Evolutionary conservation across 2,113 vertebrate genomes (phyloP).

Genomic region (Sylvia atricapilla): DNA sequence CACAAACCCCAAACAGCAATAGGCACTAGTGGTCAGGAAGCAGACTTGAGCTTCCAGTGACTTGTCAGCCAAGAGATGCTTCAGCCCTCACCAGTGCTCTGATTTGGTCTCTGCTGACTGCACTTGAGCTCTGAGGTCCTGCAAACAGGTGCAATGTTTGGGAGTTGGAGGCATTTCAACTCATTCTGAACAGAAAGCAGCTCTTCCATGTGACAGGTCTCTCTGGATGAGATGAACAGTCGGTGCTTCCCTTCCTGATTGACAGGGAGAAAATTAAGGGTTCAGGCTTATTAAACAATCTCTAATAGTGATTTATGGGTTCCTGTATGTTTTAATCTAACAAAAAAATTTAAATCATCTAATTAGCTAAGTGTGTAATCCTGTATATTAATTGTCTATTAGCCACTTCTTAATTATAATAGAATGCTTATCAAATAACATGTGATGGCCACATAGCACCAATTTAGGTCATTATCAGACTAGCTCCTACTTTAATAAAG

Average conservation of each 20-base stretch:
- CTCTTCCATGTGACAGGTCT: neutral
- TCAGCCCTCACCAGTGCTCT: neutral
- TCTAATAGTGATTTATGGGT: constrained; percentile 59
- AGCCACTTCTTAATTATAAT: constrained; percentile 57
- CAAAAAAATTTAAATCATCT: constrained; percentile 45
- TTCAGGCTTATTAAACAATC: constrained; percentile 30
- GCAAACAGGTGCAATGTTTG: neutral
- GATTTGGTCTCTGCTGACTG: neutral
- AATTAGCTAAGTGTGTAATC: constrained; percentile 59
- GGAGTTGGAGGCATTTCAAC: neutral
- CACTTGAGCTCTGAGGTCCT: neutral
- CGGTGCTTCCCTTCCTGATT: neutral
- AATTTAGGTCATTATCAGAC: constrained; percentile 32
- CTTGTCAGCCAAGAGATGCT: neutral
- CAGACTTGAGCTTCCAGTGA: neutral
- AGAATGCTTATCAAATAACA: constrained; percentile 56
- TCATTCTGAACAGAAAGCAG: neutral
- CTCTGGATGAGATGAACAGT: neutral
- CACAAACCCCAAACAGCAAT: neutral
- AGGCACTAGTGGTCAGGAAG: neutral
- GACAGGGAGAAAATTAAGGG: constrained; percentile 28
- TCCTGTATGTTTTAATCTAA: constrained; percentile 56
- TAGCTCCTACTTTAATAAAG: constrained; percentile 17
- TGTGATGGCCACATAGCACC: constrained; percentile 41
- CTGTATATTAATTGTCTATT: constrained; percentile 62